These are phyloP conservation scores for Erythrocebus patas DNA, from an alignment of 2,113 vertebrate genomes.

Conservation along the genomic window DNA sequence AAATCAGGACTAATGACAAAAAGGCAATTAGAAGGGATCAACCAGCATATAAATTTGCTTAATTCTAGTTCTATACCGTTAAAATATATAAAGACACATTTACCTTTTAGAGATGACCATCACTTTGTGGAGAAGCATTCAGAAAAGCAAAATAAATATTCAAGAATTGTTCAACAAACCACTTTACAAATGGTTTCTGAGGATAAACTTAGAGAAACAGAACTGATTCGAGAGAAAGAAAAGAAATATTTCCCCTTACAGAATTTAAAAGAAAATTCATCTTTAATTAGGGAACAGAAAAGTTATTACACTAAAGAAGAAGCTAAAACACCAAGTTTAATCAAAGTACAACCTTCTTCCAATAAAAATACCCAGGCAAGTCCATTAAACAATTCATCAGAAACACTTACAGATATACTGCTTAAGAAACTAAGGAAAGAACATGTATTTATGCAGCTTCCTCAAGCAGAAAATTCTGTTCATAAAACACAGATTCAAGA, in stretches of 20 bases:
- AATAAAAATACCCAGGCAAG: slow-evolving; percentile 26
- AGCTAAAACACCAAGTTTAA: not conserved
- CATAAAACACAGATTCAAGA: slow-evolving; percentile 58
- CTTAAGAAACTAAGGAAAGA: slow-evolving; percentile 63
- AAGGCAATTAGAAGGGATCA: slow-evolving; percentile 38
- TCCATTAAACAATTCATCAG: slow-evolving; percentile 50
- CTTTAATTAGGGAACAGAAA: slow-evolving; percentile 36
- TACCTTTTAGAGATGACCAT: slow-evolving; percentile 42
- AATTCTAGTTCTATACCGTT: not conserved
- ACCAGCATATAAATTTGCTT: not conserved
- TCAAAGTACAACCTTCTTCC: slow-evolving; percentile 15
- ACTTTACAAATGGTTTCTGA: slow-evolving; percentile 37
- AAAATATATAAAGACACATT: slow-evolving; percentile 43
- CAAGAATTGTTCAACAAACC: slow-evolving; percentile 38
- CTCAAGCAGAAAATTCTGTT: slow-evolving; percentile 42
- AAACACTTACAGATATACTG: slow-evolving; percentile 5
- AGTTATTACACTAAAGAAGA: slow-evolving; percentile 16
- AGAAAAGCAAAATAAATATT: slow-evolving; percentile 51
- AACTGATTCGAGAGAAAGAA: slow-evolving; percentile 51
- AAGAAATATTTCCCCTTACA: not conserved
- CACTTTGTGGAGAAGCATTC: not conserved
- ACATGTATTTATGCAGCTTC: not conserved
- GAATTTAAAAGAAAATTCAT: slow-evolving; percentile 40
- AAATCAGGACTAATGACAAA: slow-evolving; percentile 60
- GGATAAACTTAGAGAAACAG: slow-evolving; percentile 48